Evolutionary conservation across 1,140 invertebrate species (phyloP).

Genomic region (Magallana gigas): DNA sequence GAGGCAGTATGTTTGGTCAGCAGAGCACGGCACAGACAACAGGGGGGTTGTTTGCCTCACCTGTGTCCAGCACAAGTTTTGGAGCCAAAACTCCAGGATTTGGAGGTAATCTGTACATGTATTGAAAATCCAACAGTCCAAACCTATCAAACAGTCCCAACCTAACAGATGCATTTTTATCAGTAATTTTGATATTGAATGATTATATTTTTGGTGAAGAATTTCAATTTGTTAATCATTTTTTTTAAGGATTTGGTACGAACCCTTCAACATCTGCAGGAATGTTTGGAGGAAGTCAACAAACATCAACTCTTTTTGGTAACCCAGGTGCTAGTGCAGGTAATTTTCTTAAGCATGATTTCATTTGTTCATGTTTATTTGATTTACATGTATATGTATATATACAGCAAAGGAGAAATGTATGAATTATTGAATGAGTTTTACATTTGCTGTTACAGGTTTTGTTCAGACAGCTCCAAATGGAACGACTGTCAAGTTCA

Average conservation of each 20-base stretch:
- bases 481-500: slow-evolving; percentile 85
- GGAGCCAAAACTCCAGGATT: slow-evolving; percentile 23
- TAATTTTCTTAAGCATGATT: neutral
- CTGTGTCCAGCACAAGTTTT: slow-evolving; percentile 50
- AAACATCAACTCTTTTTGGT: slow-evolving; percentile 43
- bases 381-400: neutral
- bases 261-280: slow-evolving; percentile 50
- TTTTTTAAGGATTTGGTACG: slow-evolving; percentile 63
- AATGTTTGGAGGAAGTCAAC: slow-evolving; percentile 47
- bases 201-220: neutral
- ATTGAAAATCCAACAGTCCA: too few relatives aligned
- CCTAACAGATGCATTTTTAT: neutral
- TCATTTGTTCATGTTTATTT: neutral
- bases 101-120: neutral
- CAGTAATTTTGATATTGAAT: neutral
- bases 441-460: slow-evolving; percentile 45
- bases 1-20: slow-evolving; percentile 66
- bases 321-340: slow-evolving; percentile 48
- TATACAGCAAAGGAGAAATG: neutral
- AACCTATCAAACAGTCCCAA: too few relatives aligned
- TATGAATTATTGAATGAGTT: neutral
- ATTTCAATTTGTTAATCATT: neutral
- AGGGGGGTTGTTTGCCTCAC: slow-evolving; percentile 69
- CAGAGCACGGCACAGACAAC: slow-evolving; percentile 47
- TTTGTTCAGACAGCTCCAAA: slow-evolving; percentile 52